Conservation (phyloP, 2,888 invertebrate genomes). For the Crematogaster levior region DNA sequence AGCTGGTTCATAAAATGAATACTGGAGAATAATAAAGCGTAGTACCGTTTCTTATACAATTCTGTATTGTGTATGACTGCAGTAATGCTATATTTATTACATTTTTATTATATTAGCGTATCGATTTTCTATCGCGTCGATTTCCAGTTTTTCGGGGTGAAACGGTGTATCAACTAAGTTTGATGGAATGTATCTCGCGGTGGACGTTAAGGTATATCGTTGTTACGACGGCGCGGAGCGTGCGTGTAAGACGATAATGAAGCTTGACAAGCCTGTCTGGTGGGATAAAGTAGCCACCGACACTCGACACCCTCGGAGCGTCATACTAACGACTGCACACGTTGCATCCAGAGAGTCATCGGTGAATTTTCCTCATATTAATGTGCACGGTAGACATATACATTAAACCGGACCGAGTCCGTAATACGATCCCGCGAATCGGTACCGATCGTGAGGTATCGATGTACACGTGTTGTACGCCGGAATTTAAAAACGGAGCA, state of each 20-base stretch:
- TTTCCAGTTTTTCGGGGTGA: constrained; percentile 29
- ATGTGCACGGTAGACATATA: constrained; percentile 74
- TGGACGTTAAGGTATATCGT: constrained; percentile 59
- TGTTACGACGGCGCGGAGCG: constrained; percentile 69
- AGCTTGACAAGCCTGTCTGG: constrained; percentile 84
- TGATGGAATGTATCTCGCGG: constrained; percentile 51
- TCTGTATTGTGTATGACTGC: background rate
- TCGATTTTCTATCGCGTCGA: background rate
- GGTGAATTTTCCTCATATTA: constrained; percentile 77
- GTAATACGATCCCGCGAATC: constrained; percentile 79
- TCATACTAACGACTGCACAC: constrained; percentile 74
- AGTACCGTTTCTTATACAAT: background rate
- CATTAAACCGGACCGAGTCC: constrained; percentile 66
- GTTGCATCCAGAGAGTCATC: constrained; percentile 62
- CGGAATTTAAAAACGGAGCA: constrained; percentile 76
- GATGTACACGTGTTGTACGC: constrained; percentile 74
- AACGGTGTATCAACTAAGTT: background rate
- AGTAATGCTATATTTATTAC: background rate
- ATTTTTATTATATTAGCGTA: background rate
- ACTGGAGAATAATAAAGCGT: background rate
- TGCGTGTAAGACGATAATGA: constrained; percentile 84
- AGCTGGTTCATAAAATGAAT: constrained; percentile 29
- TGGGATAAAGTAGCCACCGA: constrained; percentile 83
- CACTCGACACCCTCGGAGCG: constrained; percentile 80
- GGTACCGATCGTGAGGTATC: constrained; percentile 78